These are phyloP conservation scores for Capra hircus DNA, from an alignment of 2,113 vertebrate genomes.

Conservation along the genomic window DNA sequence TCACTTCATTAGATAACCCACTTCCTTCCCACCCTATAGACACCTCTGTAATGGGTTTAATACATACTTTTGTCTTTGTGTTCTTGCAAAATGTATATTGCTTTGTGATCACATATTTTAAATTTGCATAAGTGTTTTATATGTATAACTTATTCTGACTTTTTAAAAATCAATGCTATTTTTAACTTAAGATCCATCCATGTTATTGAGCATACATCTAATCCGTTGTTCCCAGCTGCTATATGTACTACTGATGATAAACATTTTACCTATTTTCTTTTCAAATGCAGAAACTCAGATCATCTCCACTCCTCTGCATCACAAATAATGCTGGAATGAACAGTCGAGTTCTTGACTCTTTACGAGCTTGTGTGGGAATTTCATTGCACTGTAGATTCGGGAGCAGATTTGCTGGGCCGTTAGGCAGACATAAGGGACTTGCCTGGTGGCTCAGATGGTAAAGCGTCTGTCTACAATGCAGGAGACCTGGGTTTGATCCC, in stretches of 20 bases:
- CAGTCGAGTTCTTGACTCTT: neutral
- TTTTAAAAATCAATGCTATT: neutral
- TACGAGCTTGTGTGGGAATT: neutral
- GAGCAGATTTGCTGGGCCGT: neutral
- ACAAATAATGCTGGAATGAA: neutral
- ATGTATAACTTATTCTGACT: neutral
- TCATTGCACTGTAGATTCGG: neutral
- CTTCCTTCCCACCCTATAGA: neutral
- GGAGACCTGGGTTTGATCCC: no score
- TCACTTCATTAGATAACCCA: neutral
- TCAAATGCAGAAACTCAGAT: neutral
- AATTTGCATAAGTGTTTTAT: neutral
- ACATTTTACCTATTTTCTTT: neutral
- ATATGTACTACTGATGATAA: neutral
- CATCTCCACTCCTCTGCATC: neutral
- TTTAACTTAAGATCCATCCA: neutral
- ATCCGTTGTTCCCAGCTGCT: neutral
- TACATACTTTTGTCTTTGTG: neutral
- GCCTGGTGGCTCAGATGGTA: no score
- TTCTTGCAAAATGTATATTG: neutral
- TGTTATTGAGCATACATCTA: neutral
- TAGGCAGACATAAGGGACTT: no score
- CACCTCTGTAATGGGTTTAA: neutral
- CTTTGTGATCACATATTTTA: neutral
- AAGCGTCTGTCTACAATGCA: no score